Evolutionary conservation across 1,140 invertebrate genomes (phyloP), one percentile per base, ranked within the genome.

Genomic region (Leptoteleia sp.): DNA sequence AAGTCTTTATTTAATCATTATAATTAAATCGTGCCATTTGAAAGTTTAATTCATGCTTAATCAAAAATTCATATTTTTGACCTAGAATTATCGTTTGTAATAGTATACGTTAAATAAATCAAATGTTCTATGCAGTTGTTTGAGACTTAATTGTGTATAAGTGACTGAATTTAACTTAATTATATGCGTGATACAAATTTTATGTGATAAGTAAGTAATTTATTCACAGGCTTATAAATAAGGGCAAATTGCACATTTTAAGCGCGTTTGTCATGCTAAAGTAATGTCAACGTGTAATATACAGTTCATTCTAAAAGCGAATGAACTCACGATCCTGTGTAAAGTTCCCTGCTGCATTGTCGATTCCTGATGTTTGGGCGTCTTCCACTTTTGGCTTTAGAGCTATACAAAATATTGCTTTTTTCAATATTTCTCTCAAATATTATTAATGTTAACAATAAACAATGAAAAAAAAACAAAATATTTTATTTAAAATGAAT

Each of bases 241-340:
- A 65, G 42, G 29, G 54, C 47, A 11, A 15, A 35, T 43, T 48
- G 45, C 62, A 68, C 13, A 65, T 54, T 68, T 62, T 38, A 79
- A 79, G 62, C 76, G 29, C 29, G 13, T 43, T 70, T 11, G 50
- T 48, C 75, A 81, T 81, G 79, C 75, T 55, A 72, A 50, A 54
- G 25, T 33, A 57, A 48, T 43, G 35, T 62, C 37, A 68, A 57
- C n/a, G 43, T 77, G 40, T 55, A 17, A 57, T 61, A 27, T 43
- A 77, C 73, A 22, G 84, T 87, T 85, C 83, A 86, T 85, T 88
- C 87, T 83, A 70, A 78, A 77, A 81, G 62, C 45, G 85, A 88
- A 87, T 85, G 87, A 88, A 90, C 89, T 90, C 88, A 90, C 89
- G 81, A 85, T 88, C 86, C 84, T 86, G 87, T 48, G 81, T 70